Base-by-base conservation (phyloP, 2,888 invertebrate species). In the Dicranocentrus wangi region DNA sequence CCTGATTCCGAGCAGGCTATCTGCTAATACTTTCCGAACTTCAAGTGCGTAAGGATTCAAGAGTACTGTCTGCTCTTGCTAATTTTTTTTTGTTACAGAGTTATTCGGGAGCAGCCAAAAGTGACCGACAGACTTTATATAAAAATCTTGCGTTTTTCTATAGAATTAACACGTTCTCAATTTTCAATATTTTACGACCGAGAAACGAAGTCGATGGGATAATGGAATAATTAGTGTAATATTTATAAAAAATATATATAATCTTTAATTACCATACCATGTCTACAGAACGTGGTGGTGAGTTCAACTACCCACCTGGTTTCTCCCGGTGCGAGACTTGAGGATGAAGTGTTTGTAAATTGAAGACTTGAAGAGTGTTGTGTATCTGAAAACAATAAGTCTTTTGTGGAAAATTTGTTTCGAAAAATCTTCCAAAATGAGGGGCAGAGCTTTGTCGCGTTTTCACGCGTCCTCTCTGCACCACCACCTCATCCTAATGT, bases 391-490 rank as follows among this genome's bases (percentile, higher is more conserved):
- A n/a, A n/a, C n/a, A n/a, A n/a, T n/a, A n/a, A 66, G 15, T 23
- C 27, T 53, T 55, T 70, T 55, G 58, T 58, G 58, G 19, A 13
- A 5, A 39, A 55, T 42, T 69, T 51, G 69, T 19, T 21, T 69
- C 23, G 7, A 21, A 13, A n/a, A 42, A 51, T 42, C 61, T 61
- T 27, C 28, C 58, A 71, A 79, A 19, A 79, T 79, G 79, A 79
- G 71, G 79, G 79, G 65, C 55, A 65, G 42, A n/a, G 65, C 42
- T 39, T 47, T 2, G 70, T 70, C 69, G 77, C 60, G 77, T 69
- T 17, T 53, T 21, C 21, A 63, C 53, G 63, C 78, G 23, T 39
- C 63, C 63, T 53, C 66, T 10, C 66, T 61, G 7, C 17, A 51
- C 42, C 70, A 10, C 21, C 39, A n/a, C n/a, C 27, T 79, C 19